These are phyloP conservation scores for Bicyclus anynana DNA, from an alignment of 1,140 invertebrate genomes.

Conservation along the genomic window DNA sequence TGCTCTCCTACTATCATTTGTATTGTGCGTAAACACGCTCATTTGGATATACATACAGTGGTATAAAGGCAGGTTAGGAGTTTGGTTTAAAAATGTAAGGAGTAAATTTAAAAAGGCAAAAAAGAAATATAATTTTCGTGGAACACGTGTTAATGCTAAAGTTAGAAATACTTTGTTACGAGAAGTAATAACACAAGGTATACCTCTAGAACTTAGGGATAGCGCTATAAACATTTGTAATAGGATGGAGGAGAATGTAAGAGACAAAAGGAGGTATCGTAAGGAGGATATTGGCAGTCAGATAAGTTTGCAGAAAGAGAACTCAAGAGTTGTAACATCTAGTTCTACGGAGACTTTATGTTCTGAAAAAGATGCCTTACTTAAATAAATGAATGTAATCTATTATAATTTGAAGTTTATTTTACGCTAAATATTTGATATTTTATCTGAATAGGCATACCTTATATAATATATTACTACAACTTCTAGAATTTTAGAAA, in stretches of 20 bases:
- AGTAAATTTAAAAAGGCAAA: conserved; percentile 22
- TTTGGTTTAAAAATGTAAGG: conserved; percentile 1
- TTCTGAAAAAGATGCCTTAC: conserved; percentile 6
- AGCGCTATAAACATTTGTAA: conserved; percentile 51
- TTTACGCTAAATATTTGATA: background rate
- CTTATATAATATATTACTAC: no score
- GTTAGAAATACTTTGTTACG: conserved; percentile 45
- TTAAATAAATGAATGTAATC: conserved; percentile 8
- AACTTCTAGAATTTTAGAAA: no score
- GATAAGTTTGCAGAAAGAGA: conserved; percentile 30
- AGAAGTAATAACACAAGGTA: conserved; percentile 51
- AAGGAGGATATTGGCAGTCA: conserved; percentile 35
- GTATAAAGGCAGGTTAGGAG: conserved; percentile 24
- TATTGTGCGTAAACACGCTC: conserved; percentile 35
- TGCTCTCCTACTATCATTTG: conserved; percentile 30
- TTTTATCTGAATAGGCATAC: no score
- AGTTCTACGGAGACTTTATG: background rate
- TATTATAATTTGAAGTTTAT: background rate
- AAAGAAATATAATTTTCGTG: conserved; percentile 7
- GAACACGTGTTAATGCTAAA: conserved; percentile 25
- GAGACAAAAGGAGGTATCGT: conserved; percentile 49
- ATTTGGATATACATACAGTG: conserved; percentile 32
- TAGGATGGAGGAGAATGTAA: conserved; percentile 41
- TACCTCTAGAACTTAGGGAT: conserved; percentile 51
- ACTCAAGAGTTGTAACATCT: background rate